Evolutionary conservation across 2,113 vertebrate species (phyloP), one percentile per base, ranked within the genome.

Genomic region (Calyptommatus sinebrachiatus): DNA sequence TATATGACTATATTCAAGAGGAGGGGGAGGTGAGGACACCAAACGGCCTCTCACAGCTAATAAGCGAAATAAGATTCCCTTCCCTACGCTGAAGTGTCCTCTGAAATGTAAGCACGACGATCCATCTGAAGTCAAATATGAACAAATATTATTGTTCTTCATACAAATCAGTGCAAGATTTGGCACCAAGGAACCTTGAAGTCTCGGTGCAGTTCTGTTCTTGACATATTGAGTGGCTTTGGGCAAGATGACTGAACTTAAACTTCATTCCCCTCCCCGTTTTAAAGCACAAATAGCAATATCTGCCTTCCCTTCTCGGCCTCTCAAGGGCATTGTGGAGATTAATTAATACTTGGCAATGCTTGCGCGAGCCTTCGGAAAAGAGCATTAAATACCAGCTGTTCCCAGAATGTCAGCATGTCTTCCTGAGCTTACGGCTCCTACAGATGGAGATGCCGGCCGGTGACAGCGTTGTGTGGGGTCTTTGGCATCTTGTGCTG

Each of bases 381-480:
- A 77, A 73, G 83, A 67, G 70, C 41, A 77, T 77, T 77, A 73
- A 77, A 63, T 80, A 76, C 78, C 79, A 77, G 75, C 70, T 84
- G 63, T 61, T 63, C 72, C 73, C 83, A 72, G 74, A 76, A 80
- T 80, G 78, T 68, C 69, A 67, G 11, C 65, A 9, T 63, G 71
- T 57, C 29, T 62, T 73, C 29, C 77, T 70, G 16, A 35, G 62
- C 50, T 20, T n/a, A 46, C 62, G 69, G 62, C 66, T 68, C 62
- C 35, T 35, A 50, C 41, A 67, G 63, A 60, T 69, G 16, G 73
- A 67, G 73, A 31, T 61, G 73, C 69, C 67, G 28, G 71, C 72
- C 29, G 68, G n/a, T 53, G 70, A 77, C 26, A 22, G 61, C 41
- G 31, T 35, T 4, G 21, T 63, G 21, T 45, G 60, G 83, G 29